Conservation (phyloP, 2,113 vertebrate genomes). For the Falco punctatus region DNA sequence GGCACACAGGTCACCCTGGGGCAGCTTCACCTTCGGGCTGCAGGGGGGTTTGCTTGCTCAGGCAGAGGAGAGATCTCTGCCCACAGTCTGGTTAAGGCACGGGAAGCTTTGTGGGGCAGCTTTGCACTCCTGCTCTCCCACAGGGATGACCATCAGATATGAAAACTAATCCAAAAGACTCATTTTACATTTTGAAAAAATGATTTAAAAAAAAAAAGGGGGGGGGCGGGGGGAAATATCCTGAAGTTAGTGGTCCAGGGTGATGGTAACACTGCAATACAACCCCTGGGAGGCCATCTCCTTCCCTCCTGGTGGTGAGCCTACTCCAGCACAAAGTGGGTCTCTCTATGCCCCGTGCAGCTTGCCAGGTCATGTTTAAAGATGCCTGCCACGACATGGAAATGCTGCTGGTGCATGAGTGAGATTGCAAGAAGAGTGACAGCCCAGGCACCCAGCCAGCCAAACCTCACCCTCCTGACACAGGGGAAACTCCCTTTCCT, state of each 20-base stretch:
- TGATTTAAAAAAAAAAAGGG: neutral
- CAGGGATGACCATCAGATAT: neutral
- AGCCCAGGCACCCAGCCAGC: neutral
- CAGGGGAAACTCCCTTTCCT: neutral
- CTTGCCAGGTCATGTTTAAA: neutral
- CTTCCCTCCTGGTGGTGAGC: neutral
- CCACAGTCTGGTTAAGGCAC: neutral
- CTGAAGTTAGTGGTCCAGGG: neutral
- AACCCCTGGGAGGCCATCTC: neutral
- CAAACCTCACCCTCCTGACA: neutral
- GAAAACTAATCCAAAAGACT: neutral
- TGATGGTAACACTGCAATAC: neutral
- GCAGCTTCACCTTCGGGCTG: neutral
- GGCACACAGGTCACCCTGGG: neutral
- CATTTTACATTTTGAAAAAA: neutral
- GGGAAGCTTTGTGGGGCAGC: neutral
- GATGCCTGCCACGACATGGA: neutral
- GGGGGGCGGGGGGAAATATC: no score
- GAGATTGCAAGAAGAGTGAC: neutral
- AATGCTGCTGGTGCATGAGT: neutral
- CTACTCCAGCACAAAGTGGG: neutral
- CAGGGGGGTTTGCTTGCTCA: neutral
- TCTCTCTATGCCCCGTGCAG: neutral
- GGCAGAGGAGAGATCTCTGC: neutral
- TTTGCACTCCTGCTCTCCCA: neutral